phyloP scores from a whole-genome alignment of 2,797 vertebrate genomes.

The Sebastes flavidus region DNA sequence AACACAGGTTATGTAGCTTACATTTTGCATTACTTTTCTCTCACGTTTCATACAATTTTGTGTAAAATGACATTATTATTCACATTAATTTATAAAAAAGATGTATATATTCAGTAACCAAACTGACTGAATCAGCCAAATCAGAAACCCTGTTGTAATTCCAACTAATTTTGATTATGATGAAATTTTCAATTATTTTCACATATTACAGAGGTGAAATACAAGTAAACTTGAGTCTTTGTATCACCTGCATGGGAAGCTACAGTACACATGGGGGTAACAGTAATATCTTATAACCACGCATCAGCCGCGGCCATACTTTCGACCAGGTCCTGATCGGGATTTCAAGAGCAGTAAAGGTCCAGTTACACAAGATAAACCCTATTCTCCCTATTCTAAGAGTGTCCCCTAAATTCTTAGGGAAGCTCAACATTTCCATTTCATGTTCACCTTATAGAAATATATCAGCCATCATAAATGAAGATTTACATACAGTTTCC shows the following conservation, averaged over 20 bases:
- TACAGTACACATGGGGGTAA: constrained; percentile 68
- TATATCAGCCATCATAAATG: constrained; percentile 66
- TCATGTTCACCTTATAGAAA: constrained; percentile 68
- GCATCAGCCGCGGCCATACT: constrained; percentile 14
- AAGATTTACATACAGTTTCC: constrained; percentile 65
- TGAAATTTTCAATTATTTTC: constrained; percentile 48
- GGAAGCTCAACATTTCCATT: constrained; percentile 54
- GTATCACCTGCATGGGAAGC: constrained; percentile 66
- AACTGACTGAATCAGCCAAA: constrained; percentile 75
- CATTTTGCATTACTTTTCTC: constrained; percentile 74
- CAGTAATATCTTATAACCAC: constrained; percentile 45
- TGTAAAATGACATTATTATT: constrained; percentile 83
- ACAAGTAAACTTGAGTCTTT: constrained; percentile 43
- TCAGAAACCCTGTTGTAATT: constrained; percentile 70
- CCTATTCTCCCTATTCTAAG: constrained; percentile 29
- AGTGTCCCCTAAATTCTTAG: constrained; percentile 32
- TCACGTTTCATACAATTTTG: constrained; percentile 77
- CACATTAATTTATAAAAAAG: constrained; percentile 80
- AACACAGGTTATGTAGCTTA: constrained; percentile 75
- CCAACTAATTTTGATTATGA: constrained; percentile 52
- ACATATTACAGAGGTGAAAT: constrained; percentile 61
- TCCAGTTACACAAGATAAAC: constrained; percentile 57
- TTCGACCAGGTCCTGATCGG: constrained; percentile 49
- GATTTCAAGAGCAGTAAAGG: constrained; percentile 52
- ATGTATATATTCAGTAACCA: constrained; percentile 77